Evolutionary conservation across 1,140 invertebrate species (phyloP), one percentile per base, ranked within the genome.

Genomic region (Oryctes rhinoceros): DNA sequence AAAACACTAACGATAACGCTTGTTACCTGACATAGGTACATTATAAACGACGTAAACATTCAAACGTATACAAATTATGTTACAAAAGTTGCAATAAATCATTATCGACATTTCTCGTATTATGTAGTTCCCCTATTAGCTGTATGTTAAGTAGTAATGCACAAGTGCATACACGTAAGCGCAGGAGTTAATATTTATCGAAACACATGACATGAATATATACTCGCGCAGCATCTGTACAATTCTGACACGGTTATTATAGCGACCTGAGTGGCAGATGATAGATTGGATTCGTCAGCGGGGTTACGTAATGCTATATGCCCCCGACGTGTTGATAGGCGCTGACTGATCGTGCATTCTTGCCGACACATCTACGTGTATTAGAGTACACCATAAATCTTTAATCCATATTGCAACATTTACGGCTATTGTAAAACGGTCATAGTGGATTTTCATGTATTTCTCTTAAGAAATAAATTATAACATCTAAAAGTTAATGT

Each of bases 401-500:
- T 79, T 79, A 82, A 82, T 82, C 44, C 80, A 44, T 39, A 82
- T 79, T 81, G 79, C 75, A 48, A 49, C 74, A 74, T 18, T 74
- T 76, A 44, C 74, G 76, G 53, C 76, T 75, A 81, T 80, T 79
- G 78, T 79, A 65, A 48, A 79, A 77, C 76, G 80, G 81, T 79
- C 78, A 81, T 82, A 82, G 81, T 80, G 80, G 81, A 76, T 82
- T 81, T 81, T 75, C 80, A 47, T 82, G 81, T 82, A 82, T 82
- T 81, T 81, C 81, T 82, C 81, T 39, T 24, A 18, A 76, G 49
- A 81, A 81, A 82, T 81, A 81, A 81, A 82, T 82, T 82, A 79
- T 80, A 79, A 82, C 80, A 74, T 78, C 65, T 48, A 82, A 79
- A 82, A 82, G 79, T 80, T 80, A 82, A 82, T 82, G 80, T 75